These are phyloP conservation scores for Bembecia ichneumoniformis DNA, from an alignment of 2,888 invertebrate species.

Conservation along the genomic window DNA sequence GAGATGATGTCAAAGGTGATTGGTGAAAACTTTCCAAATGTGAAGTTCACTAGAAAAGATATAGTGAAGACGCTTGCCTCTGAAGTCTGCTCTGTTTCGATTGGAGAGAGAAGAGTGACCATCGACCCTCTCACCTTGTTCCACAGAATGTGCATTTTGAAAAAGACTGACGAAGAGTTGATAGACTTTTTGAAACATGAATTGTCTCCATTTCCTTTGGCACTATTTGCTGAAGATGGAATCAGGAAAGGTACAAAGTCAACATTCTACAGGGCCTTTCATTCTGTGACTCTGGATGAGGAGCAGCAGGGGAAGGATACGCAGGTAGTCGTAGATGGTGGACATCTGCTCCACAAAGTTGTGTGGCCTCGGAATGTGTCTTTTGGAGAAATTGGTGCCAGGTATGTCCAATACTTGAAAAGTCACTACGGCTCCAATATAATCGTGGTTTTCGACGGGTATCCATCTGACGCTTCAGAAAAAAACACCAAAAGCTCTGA, in stretches of 20 bases:
- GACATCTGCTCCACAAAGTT: background rate
- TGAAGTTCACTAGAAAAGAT: background rate
- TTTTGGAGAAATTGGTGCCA: background rate
- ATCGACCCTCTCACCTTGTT: constrained; percentile 8
- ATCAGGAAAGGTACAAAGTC: background rate
- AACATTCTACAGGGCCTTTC: background rate
- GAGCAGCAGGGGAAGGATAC: background rate
- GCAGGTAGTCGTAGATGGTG: constrained; percentile 2
- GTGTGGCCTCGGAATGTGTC: background rate
- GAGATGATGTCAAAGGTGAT: background rate
- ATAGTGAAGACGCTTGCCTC: background rate
- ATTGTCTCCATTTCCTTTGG: constrained; percentile 9
- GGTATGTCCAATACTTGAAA: background rate
- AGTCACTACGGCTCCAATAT: background rate
- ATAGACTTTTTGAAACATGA: constrained; percentile 5
- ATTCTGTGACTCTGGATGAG: background rate
- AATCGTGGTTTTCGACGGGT: background rate
- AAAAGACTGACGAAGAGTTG: background rate
- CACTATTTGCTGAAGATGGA: background rate
- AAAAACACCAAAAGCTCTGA: background rate
- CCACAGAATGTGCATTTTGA: constrained; percentile 5
- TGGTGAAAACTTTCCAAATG: background rate
- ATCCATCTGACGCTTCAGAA: background rate
- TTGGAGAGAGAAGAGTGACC: constrained; percentile 1
- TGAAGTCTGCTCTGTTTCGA: background rate